Base-by-base conservation (phyloP, 2,113 vertebrate species). In the Charadrius vociferus region DNA sequence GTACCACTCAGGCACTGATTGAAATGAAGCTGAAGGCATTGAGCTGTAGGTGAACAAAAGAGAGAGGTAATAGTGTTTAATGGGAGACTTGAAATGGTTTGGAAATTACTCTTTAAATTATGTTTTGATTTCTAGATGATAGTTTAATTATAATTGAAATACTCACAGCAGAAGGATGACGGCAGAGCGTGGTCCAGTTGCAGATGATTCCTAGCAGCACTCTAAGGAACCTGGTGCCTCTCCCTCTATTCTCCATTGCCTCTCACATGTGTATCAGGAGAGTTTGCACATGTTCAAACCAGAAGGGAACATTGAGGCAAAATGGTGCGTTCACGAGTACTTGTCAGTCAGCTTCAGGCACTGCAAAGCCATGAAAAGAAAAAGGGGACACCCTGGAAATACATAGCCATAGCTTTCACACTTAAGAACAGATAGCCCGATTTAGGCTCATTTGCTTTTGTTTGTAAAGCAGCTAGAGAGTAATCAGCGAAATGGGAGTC, bases 81-180 rank as follows among this genome's bases (percentile, higher is more conserved):
- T 37, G 29, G 29, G 19, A 88, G 50, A 47, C 37, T 71, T 81
- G 19, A 77, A 90, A 95, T 34, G 6, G 8, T 62, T 86, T 93
- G 16, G 34, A 93, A 92, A 82, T 94, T 47, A 78, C 43, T 79
- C n/a, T 84, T 77, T 74, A 86, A 93, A 83, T 88, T 43, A 41
- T 81, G 30, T 78, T 93, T 93, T 94, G 27, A 58, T 93, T 93
- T 82, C 52, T 84, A 88, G 67, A 58, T 30, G 34, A 34, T 45
- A 89, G 55, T 59, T 85, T 74, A 91, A 95, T 90, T 78, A 29
- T 72, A 96, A 88, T 68, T 86, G 52, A 94, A 91, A 81, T 86
- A 65, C 7, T 87, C 9, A 37, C 19, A 63, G 55, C 15, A 45
- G 58, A 84, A 62, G 73, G 74, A 81, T 81, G 59, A 68, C 21